phyloP scores from a whole-genome alignment of 1,140 invertebrate species.

The Leguminivora glycinivorella region DNA sequence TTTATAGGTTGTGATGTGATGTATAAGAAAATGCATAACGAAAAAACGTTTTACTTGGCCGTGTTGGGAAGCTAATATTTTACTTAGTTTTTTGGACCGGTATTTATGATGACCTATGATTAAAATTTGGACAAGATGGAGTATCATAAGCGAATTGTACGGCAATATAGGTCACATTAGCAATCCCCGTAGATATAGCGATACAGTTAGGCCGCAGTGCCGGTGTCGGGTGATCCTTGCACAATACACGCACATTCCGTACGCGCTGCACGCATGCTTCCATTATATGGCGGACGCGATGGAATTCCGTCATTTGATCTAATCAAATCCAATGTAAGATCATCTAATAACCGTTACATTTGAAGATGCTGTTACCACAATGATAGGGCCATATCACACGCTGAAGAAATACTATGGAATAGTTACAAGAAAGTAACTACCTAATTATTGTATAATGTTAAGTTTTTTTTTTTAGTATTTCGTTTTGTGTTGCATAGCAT shows the following conservation, averaged over 20 bases:
- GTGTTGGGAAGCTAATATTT: no score
- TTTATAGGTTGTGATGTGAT: not conserved
- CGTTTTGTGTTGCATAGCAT: no score
- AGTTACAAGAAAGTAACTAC: no score
- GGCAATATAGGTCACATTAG: not conserved
- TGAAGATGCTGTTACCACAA: not conserved
- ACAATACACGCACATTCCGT: conserved; percentile 43
- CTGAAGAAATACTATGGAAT: not conserved
- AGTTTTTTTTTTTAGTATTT: no score
- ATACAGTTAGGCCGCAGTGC: conserved; percentile 47
- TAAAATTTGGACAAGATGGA: no score
- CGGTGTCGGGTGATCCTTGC: conserved; percentile 50
- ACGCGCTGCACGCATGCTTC: conserved; percentile 32
- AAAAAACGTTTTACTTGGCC: no score
- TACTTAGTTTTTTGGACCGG: no score
- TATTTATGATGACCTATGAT: no score
- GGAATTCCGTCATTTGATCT: conserved; percentile 35
- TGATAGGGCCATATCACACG: not conserved
- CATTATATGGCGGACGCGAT: conserved; percentile 29
- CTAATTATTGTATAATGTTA: no score
- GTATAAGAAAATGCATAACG: not conserved
- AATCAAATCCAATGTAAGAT: conserved; percentile 10
- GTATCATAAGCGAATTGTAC: no score
- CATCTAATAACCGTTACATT: conserved; percentile 7
- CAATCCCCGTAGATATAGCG: not conserved